These are phyloP conservation scores for Geopemphigus sp. DNA, from an alignment of 1,140 invertebrate species.

Conservation along the genomic window DNA sequence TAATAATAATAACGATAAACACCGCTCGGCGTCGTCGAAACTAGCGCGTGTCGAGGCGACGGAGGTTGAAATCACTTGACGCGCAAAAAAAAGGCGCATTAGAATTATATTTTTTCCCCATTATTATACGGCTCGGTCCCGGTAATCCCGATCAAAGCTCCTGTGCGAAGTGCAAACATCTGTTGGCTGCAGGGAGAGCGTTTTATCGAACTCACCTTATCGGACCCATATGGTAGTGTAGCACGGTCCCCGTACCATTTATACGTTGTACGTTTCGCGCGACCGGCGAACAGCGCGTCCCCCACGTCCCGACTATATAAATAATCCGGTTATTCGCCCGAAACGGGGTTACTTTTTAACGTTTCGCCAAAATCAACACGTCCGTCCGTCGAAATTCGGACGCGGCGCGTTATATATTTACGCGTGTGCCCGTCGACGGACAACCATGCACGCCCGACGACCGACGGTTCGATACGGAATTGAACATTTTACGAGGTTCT, in stretches of 20 bases:
- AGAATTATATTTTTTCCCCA: conserved; percentile 47
- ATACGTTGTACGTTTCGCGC: too few species aligned
- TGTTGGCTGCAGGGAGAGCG: conserved; percentile 42
- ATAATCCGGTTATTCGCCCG: conserved; percentile 38
- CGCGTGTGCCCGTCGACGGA: too few species aligned
- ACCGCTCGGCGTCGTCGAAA: too few species aligned
- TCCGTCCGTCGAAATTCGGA: neutral
- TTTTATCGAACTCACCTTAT: conserved; percentile 48
- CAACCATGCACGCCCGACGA: too few species aligned
- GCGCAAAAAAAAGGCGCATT: conserved; percentile 26
- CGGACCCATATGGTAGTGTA: conserved; percentile 44
- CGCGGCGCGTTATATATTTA: neutral
- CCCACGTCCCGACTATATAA: neutral
- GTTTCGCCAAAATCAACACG: neutral
- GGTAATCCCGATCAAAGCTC: conserved; percentile 47
- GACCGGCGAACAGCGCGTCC: too few species aligned
- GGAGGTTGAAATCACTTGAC: conserved; percentile 48
- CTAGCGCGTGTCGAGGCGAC: conserved; percentile 36
- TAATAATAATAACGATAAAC: neutral
- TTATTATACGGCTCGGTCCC: conserved; percentile 30
- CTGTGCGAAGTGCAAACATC: conserved; percentile 49
- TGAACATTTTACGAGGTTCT: too few species aligned
- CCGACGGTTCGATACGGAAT: too few species aligned
- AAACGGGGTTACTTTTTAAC: conserved; percentile 19
- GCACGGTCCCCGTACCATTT: neutral